These are phyloP conservation scores for Macquaria australasica DNA, from an alignment of 2,113 vertebrate species.

Conservation along the genomic window DNA sequence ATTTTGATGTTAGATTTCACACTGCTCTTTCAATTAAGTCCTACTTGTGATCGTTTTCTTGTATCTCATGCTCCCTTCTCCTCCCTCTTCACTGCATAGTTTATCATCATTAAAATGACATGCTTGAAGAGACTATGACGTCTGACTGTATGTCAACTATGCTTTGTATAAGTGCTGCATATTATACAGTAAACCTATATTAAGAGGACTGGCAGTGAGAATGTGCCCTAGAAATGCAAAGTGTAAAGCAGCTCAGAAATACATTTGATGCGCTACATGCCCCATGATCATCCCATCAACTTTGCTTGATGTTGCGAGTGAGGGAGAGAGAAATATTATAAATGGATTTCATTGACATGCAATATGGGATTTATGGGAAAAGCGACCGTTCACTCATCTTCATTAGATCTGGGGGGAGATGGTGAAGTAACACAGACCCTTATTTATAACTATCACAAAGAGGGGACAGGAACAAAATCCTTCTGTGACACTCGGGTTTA, in stretches of 20 bases:
- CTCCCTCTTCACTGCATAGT: not conserved
- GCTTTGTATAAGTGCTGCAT: slow-evolving; percentile 34
- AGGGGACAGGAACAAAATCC: slow-evolving; percentile 60
- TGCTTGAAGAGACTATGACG: not conserved
- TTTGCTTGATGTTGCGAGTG: slow-evolving; percentile 61
- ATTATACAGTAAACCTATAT: slow-evolving; percentile 60
- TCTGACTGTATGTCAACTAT: slow-evolving; percentile 29
- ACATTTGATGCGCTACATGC: slow-evolving; percentile 74
- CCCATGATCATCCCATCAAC: slow-evolving; percentile 77
- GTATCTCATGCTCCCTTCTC: not conserved
- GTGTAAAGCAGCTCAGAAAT: slow-evolving; percentile 70
- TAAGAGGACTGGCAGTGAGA: slow-evolving; percentile 30
- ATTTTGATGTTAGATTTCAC: not conserved
- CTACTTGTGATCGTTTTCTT: not conserved
- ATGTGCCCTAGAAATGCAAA: slow-evolving; percentile 59
- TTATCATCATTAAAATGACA: slow-evolving; percentile 58
- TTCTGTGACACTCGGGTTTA: slow-evolving; percentile 49
- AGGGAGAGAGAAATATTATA: slow-evolving; percentile 59
- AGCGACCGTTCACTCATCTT: slow-evolving; percentile 68
- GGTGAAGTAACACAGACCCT: slow-evolving; percentile 61
- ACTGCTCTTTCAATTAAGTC: not conserved
- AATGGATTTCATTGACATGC: slow-evolving; percentile 77
- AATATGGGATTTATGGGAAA: slow-evolving; percentile 72
- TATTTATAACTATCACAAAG: slow-evolving; percentile 68
- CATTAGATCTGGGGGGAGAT: slow-evolving; percentile 64